phyloP scores from a whole-genome alignment of 1,140 invertebrate species.

The Drosophila albomicans region DNA sequence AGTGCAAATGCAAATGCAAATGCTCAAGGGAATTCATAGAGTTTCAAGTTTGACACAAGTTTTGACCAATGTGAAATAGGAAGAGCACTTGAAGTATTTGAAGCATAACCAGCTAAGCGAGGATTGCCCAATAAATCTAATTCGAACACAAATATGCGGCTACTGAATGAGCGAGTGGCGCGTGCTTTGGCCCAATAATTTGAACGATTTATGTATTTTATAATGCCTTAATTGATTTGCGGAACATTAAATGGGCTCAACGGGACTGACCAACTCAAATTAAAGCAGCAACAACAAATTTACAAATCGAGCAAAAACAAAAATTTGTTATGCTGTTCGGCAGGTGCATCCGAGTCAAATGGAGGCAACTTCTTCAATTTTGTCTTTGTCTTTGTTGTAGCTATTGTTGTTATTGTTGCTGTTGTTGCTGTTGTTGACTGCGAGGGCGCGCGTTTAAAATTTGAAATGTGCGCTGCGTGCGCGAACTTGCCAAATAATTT shows the following conservation, averaged over 20 bases:
- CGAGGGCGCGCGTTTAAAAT: conserved; percentile 37
- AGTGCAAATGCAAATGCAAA: conserved; percentile 22
- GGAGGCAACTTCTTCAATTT: conserved; percentile 15
- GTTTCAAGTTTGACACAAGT: neutral
- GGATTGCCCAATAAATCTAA: conserved; percentile 38
- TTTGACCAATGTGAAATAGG: conserved; percentile 4
- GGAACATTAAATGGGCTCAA: conserved; percentile 44
- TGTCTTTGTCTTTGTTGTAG: neutral
- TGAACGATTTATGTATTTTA: conserved; percentile 64
- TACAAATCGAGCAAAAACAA: conserved; percentile 31
- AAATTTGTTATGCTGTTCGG: conserved; percentile 38
- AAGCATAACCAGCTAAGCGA: neutral
- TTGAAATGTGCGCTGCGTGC: conserved; percentile 76
- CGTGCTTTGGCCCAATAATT: conserved; percentile 56
- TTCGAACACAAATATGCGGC: conserved; percentile 11
- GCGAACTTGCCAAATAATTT: conserved; percentile 73
- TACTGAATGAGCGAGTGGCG: conserved; percentile 37
- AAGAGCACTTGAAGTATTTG: conserved; percentile 14
- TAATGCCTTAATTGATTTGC: conserved; percentile 72
- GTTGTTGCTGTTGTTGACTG: conserved; percentile 37
- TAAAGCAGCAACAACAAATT: conserved; percentile 11
- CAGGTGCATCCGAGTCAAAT: conserved; percentile 59
- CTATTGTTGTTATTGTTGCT: conserved; percentile 25
- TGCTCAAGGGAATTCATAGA: conserved; percentile 15
- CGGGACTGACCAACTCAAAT: neutral